Percentiles rank a stretch among this genome's conserved stretches.
Evolutionary conservation across 1,140 invertebrate species (phyloP).

Genomic region (Pinna nobilis): DNA sequence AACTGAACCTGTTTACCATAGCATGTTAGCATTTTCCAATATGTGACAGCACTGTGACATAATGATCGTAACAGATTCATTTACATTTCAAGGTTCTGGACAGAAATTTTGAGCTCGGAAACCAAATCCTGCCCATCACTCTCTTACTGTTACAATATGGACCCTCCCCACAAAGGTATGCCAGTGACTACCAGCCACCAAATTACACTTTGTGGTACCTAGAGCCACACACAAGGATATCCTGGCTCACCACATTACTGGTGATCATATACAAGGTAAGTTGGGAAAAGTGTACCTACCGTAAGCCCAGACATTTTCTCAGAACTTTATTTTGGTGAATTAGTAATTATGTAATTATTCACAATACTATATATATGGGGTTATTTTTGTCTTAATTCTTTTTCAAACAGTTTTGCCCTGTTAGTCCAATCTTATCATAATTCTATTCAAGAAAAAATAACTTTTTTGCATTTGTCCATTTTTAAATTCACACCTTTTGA

Average conservation of each 20-base stretch:
- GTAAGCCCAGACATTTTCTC: too few species aligned
- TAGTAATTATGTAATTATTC: too few species aligned
- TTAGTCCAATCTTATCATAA: too few species aligned
- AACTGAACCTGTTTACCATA: too few species aligned
- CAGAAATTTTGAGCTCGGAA: conserved; percentile 94
- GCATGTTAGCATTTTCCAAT: background rate
- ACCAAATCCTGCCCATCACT: conserved; percentile 88
- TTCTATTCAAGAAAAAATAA: too few species aligned
- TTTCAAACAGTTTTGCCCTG: too few species aligned
- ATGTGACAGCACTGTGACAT: background rate
- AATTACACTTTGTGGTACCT: conserved; percentile 91
- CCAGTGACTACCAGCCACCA: conserved; percentile 77
- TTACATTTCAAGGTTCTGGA: conserved; percentile 85
- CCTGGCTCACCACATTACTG: conserved; percentile 95
- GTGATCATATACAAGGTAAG: conserved; percentile 96
- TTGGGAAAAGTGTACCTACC: too few species aligned
- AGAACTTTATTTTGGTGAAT: too few species aligned
- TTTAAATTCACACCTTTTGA: too few species aligned
- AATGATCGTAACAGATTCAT: background rate
- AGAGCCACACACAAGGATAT: conserved; percentile 87
- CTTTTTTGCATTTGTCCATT: too few species aligned
- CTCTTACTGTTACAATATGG: conserved; percentile 91
- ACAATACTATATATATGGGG: too few species aligned
- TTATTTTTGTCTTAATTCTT: background rate
- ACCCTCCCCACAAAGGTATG: conserved; percentile 84